Conservation (phyloP, 1,140 invertebrate genomes). For the Parasteatoda tepidariorum region DNA sequence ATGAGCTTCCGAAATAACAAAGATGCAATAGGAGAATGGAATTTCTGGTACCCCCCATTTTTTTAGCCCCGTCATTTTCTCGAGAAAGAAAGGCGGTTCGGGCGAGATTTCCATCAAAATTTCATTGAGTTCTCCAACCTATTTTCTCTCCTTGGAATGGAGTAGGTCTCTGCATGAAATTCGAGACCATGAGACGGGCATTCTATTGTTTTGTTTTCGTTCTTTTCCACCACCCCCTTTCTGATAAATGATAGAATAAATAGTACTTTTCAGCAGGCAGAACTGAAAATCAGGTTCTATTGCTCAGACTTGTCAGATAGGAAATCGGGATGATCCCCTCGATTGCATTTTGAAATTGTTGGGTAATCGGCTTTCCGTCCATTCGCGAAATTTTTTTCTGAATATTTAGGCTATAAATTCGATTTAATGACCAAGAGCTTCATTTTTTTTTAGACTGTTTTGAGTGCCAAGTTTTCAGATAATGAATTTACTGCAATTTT, state of each 20-base stretch:
- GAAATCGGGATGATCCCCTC: too few species aligned
- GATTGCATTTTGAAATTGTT: too few species aligned
- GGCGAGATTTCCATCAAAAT: conserved; percentile 51
- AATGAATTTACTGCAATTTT: too few species aligned
- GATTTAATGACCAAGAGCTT: background rate
- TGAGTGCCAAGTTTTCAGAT: too few species aligned
- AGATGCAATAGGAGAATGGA: conserved; percentile 51
- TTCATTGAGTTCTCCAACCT: conserved; percentile 37
- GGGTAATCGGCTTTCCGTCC: too few species aligned
- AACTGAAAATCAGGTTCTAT: conserved; percentile 1
- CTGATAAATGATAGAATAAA: conserved; percentile 30
- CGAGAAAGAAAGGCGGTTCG: background rate
- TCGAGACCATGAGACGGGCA: background rate
- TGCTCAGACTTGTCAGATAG: too few species aligned
- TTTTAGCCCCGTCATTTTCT: background rate
- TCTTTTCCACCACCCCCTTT: background rate
- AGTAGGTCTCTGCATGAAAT: conserved; percentile 3
- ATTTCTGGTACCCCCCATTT: conserved; percentile 16
- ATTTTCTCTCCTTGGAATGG: background rate
- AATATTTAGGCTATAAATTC: background rate
- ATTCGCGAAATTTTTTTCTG: too few species aligned
- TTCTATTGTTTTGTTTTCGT: background rate
- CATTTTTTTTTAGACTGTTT: too few species aligned
- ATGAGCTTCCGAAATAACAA: conserved; percentile 45
- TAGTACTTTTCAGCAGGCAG: conserved; percentile 3